These are phyloP conservation scores for Callopanchax toddi DNA, from an alignment of 2,113 vertebrate genomes.

Conservation along the genomic window DNA sequence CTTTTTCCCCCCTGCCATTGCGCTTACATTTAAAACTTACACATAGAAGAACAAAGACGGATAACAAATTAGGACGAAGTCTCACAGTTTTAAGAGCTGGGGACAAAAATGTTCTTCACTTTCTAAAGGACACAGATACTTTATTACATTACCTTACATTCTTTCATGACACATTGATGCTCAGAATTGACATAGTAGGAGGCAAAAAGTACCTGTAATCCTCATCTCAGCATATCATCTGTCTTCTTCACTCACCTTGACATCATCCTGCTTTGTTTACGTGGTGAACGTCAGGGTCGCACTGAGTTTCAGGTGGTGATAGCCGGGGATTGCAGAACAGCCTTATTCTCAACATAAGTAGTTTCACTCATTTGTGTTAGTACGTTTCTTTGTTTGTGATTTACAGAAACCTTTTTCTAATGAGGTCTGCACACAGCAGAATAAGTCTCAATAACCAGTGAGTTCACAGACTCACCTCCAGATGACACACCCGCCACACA, in stretches of 20 bases:
- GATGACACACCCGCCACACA: constrained; percentile 40
- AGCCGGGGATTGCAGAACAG: constrained; percentile 29
- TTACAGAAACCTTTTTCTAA: constrained; percentile 58
- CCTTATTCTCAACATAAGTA: constrained; percentile 62
- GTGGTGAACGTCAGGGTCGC: constrained; percentile 64
- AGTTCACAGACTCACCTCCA: constrained; percentile 41
- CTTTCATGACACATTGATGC: constrained; percentile 71
- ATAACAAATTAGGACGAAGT: constrained; percentile 28
- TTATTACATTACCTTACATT: constrained; percentile 74
- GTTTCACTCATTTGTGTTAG: constrained; percentile 75
- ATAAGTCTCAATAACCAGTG: constrained; percentile 52
- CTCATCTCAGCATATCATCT: constrained; percentile 43
- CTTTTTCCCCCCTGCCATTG: constrained; percentile 58
- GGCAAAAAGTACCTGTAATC: constrained; percentile 36
- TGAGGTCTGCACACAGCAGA: constrained; percentile 51
- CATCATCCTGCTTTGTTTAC: constrained; percentile 55
- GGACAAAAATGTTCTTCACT: constrained; percentile 62
- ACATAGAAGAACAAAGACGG: constrained; percentile 41
- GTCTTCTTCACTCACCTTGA: constrained; percentile 47
- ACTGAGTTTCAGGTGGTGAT: constrained; percentile 30
- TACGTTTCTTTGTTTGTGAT: constrained; percentile 70
- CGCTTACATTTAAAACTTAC: constrained; percentile 66
- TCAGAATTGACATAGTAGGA: constrained; percentile 64
- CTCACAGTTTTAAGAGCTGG: constrained; percentile 33
- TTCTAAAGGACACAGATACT: constrained; percentile 75